Percentiles rank a stretch among this genome's conserved stretches.
These are phyloP conservation scores for Lasioglossum albipes DNA, from an alignment of 1,140 invertebrate species.

Conservation along the genomic window DNA sequence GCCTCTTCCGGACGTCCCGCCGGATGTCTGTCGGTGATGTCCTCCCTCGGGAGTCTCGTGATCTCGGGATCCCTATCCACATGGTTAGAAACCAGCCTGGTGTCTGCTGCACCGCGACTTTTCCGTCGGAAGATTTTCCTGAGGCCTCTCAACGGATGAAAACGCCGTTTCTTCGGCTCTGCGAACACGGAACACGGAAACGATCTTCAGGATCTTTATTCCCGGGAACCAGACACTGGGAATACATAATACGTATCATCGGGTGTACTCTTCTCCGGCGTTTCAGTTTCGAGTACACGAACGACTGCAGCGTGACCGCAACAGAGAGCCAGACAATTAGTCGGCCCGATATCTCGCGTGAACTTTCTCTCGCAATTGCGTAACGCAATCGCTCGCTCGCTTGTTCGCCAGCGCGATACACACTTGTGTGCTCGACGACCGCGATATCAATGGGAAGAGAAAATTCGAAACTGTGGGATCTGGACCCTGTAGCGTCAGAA, in stretches of 20 bases:
- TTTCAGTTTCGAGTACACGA: neutral
- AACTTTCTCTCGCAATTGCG: conserved; percentile 34
- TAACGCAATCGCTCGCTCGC: neutral
- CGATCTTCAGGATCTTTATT: neutral
- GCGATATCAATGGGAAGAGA: neutral
- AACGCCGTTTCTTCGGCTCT: conserved; percentile 85
- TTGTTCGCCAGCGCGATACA: neutral
- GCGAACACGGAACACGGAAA: conserved; percentile 50
- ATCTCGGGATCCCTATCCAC: conserved; percentile 58
- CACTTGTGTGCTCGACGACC: neutral
- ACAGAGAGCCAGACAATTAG: conserved; percentile 7
- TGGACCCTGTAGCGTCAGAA: too few relatives aligned
- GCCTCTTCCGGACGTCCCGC: conserved; percentile 78
- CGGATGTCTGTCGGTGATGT: conserved; percentile 75
- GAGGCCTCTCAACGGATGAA: conserved; percentile 83
- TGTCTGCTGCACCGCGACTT: conserved; percentile 78
- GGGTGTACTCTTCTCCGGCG: neutral
- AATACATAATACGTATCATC: neutral
- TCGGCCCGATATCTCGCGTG: neutral
- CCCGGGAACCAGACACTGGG: too few relatives aligned
- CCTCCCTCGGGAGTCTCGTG: conserved; percentile 64
- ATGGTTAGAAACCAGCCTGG: conserved; percentile 59
- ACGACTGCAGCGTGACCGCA: neutral
- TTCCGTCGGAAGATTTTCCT: conserved; percentile 86
- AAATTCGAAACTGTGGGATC: too few relatives aligned